Conservation (phyloP, 2,888 invertebrate species). For the Pardosa pseudoannulata region DNA sequence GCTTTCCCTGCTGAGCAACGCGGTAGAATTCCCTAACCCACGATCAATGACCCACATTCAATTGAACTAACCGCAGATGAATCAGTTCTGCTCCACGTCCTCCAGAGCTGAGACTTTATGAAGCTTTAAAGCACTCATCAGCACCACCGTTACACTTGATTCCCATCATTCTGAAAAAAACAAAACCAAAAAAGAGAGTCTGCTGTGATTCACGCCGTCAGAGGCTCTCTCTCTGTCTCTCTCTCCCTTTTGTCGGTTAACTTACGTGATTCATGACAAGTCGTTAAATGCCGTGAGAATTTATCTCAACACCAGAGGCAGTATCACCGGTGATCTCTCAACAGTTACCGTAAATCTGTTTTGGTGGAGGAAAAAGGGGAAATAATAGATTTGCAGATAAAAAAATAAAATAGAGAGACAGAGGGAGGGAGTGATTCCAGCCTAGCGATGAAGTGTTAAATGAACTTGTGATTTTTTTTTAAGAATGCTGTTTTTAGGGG, state of each 20-base stretch:
- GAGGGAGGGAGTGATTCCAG: not conserved
- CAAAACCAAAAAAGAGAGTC: not conserved
- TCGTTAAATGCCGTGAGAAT: slow-evolving; percentile 17
- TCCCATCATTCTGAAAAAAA: slow-evolving; percentile 4
- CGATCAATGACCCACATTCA: too few species aligned
- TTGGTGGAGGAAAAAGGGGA: not conserved
- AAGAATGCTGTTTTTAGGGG: not conserved
- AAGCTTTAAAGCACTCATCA: not conserved
- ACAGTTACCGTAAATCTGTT: slow-evolving; percentile 11
- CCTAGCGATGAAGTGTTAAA: not conserved
- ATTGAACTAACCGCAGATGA: too few species aligned
- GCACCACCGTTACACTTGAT: not conserved
- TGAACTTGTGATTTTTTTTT: not conserved
- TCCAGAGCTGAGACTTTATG: not conserved
- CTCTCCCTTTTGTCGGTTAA: not conserved
- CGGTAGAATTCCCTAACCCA: too few species aligned
- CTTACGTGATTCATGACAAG: slow-evolving; percentile 13
- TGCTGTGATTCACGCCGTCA: slow-evolving; percentile 10
- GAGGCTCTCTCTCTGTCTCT: too few species aligned
- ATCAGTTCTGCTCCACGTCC: too few species aligned
- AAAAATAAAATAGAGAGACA: too few species aligned
- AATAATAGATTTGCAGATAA: not conserved
- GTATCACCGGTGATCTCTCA: not conserved
- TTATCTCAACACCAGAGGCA: not conserved
- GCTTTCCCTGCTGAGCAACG: too few species aligned